Percentiles rank a stretch among this genome's conserved stretches.
phyloP scores from a whole-genome alignment of 1,140 invertebrate species.

The Orius laevigatus region DNA sequence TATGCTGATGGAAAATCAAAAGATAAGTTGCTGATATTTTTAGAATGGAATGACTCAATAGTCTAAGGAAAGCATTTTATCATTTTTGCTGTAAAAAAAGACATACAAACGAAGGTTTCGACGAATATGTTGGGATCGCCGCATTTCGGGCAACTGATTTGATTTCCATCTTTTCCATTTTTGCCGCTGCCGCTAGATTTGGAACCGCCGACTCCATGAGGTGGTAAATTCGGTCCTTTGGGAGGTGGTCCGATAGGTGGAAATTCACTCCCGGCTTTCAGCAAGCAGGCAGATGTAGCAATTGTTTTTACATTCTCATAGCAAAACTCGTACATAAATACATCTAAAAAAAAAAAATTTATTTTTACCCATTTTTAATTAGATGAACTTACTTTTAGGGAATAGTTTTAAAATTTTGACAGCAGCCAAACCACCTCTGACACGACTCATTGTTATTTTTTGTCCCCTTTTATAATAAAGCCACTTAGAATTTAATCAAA shows the following conservation, averaged over 20 bases:
- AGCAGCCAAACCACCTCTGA: slow-evolving; percentile 15
- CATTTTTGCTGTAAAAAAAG: not conserved
- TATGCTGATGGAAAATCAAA: not conserved
- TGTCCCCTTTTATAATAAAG: too few species aligned
- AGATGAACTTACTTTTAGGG: slow-evolving; percentile 8
- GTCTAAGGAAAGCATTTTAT: not conserved
- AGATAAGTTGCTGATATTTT: not conserved
- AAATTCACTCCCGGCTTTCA: not conserved
- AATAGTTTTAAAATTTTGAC: slow-evolving; percentile 10
- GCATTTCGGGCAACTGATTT: slow-evolving; percentile 80
- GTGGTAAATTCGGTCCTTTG: not conserved
- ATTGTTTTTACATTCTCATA: not conserved
- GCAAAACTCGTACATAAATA: slow-evolving; percentile 3
- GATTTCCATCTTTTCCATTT: slow-evolving; percentile 33
- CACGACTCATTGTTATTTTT: slow-evolving; percentile 11
- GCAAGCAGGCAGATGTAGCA: not conserved
- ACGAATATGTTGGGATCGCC: slow-evolving; percentile 91
- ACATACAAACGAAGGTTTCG: slow-evolving; percentile 87
- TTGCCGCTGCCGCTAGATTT: slow-evolving; percentile 16
- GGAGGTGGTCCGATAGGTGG: not conserved
- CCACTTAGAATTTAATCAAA: too few species aligned
- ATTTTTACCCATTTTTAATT: not conserved
- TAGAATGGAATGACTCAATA: not conserved
- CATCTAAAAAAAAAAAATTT: slow-evolving; percentile 5
- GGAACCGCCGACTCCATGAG: not conserved